A percentile compares a stretch with the other conserved stretches of the same genome.
Evolutionary conservation across 2,888 invertebrate genomes (phyloP).

Genomic region (Diabrotica balteata): DNA sequence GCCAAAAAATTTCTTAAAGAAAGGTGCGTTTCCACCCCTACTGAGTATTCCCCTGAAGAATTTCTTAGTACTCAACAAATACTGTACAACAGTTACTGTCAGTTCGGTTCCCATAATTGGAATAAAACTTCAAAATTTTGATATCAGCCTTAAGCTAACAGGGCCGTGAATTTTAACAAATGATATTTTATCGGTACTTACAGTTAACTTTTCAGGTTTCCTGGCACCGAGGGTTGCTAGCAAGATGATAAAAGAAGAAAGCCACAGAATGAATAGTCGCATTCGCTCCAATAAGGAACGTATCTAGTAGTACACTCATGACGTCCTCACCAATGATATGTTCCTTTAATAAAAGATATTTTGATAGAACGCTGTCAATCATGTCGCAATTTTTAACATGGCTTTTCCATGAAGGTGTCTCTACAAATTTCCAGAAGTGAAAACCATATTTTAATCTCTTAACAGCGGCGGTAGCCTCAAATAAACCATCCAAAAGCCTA

Average conservation of each 20-base stretch:
- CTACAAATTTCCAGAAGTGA: constrained; percentile 70
- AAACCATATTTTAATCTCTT: constrained; percentile 63
- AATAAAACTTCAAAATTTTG: constrained; percentile 67
- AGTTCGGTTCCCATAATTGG: constrained; percentile 70
- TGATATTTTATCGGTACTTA: constrained; percentile 42
- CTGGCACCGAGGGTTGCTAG: constrained; percentile 71
- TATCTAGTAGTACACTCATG: too few species aligned
- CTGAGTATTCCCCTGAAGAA: too few species aligned
- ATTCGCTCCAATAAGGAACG: constrained; percentile 43
- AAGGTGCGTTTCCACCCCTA: constrained; percentile 41
- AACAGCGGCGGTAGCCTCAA: constrained; percentile 67
- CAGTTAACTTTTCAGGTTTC: neutral
- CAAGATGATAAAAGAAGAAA: constrained; percentile 72
- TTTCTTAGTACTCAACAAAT: constrained; percentile 48
- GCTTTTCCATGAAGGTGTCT: constrained; percentile 67
- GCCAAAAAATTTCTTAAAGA: constrained; percentile 61
- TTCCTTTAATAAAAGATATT: constrained; percentile 62
- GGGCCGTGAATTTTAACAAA: constrained; percentile 75
- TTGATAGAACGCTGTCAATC: constrained; percentile 69
- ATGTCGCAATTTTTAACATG: constrained; percentile 68
- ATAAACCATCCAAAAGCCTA: constrained; percentile 66
- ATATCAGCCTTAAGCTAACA: constrained; percentile 64
- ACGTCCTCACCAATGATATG: too few species aligned
- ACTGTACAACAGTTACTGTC: constrained; percentile 63
- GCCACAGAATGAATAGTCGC: constrained; percentile 69